These are phyloP conservation scores for Apamea epomidion DNA, from an alignment of 2,888 invertebrate species.

Conservation along the genomic window DNA sequence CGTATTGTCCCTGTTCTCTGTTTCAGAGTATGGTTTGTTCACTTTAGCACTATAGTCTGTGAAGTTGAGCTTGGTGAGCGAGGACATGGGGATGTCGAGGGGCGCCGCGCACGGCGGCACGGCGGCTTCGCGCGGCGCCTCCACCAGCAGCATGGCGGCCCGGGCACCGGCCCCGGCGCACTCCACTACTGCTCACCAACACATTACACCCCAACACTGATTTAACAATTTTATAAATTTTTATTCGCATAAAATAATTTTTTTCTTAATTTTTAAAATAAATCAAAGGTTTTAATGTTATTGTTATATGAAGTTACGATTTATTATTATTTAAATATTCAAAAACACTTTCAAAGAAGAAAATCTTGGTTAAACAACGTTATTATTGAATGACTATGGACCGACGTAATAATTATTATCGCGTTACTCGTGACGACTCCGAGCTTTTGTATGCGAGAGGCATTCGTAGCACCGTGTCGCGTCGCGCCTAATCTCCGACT, in stretches of 20 bases:
- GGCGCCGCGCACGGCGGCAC: conserved; percentile 90
- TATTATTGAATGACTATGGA: conserved; percentile 17
- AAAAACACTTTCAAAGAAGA: conserved; percentile 25
- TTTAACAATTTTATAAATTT: conserved; percentile 37
- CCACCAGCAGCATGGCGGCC: conserved; percentile 94
- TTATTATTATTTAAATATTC: conserved; percentile 2
- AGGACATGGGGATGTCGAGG: conserved; percentile 86
- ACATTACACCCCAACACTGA: conserved; percentile 76
- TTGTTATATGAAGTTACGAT: conserved; percentile 2
- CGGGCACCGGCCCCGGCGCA: conserved; percentile 82
- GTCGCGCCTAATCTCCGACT: conserved; percentile 85
- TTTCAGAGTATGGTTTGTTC: conserved; percentile 81
- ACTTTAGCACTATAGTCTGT: conserved; percentile 89
- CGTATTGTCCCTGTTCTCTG: conserved; percentile 80
- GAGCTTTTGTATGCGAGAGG: conserved; percentile 72
- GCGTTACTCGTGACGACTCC: conserved; percentile 67
- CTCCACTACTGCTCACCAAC: conserved; percentile 79
- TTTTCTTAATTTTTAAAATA: background rate
- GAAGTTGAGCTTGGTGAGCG: conserved; percentile 86
- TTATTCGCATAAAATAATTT: conserved; percentile 29
- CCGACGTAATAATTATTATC: conserved; percentile 55
- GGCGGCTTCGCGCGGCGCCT: conserved; percentile 94
- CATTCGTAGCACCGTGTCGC: conserved; percentile 78
- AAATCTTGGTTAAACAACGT: conserved; percentile 22
- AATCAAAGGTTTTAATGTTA: background rate